Conservation (phyloP, 2,797 vertebrate genomes). For the Cynodonichthys magdalenae region DNA sequence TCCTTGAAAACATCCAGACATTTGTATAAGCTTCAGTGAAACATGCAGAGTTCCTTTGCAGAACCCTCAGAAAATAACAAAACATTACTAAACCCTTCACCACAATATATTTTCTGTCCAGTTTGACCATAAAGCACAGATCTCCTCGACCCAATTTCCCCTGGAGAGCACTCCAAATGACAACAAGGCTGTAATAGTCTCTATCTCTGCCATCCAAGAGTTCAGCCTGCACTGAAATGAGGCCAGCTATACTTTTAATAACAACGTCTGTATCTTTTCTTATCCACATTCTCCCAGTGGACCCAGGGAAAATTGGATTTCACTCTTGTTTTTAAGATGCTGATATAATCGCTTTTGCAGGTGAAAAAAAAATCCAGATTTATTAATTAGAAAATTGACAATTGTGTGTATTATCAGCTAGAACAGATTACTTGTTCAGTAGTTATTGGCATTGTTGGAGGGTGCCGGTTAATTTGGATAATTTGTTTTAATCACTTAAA, state of each 20-base stretch:
- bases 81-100: neutral
- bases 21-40: neutral
- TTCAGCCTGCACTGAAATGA: slow-evolving; percentile 44
- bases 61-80: slow-evolving; percentile 6
- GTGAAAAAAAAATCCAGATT: slow-evolving; percentile 45
- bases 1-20: neutral
- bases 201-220: slow-evolving; percentile 31
- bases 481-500: neutral
- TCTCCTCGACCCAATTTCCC: slow-evolving; percentile 46
- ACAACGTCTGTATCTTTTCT: slow-evolving; percentile 43
- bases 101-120: slow-evolving; percentile 20
- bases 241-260: slow-evolving; percentile 62
- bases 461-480: neutral
- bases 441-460: neutral
- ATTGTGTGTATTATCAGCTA: slow-evolving; percentile 50
- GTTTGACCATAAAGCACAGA: slow-evolving; percentile 30
- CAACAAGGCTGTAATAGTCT: slow-evolving; percentile 32
- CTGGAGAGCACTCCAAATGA: slow-evolving; percentile 27
- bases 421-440: neutral
- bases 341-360: slow-evolving; percentile 60
- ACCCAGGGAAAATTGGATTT: slow-evolving; percentile 63
- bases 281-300: slow-evolving; percentile 54
- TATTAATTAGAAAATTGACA: slow-evolving; percentile 66
- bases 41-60: neutral
- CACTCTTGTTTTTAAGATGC: slow-evolving; percentile 55